Base-by-base conservation (phyloP, 2,888 invertebrate species). In the Lasioglossum marginatum region DNA sequence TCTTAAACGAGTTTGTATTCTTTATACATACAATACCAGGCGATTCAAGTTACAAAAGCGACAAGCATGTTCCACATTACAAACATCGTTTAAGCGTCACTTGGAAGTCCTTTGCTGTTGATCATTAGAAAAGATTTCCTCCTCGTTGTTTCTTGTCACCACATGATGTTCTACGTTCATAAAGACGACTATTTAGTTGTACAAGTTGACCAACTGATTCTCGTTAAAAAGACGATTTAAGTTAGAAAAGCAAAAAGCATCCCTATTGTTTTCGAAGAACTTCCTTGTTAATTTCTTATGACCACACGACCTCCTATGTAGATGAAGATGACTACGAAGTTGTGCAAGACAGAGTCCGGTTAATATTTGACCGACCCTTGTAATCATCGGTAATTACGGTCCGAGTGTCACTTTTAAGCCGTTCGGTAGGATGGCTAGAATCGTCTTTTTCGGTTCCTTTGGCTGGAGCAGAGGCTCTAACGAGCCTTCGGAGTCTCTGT, bases 401-500 rank as follows among this genome's bases (percentile, higher is more conserved):
- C 68, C 68, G 68, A 37, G 68, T 68, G 68, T 23, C 68, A 68
- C 68, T 68, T 68, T 68, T 68, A 37, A 68, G 68, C 68, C 10
- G 37, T 23, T 34, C 66, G 16, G 34, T 8, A 14, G 60, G 63
- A 63, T 14, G 19, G 37, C 68, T 0, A 0, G 34, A 10, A 23
- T 37, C 68, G 68, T 37, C 23, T 37, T 68, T 68, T 68, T 37
- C 34, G 34, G 23, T 37, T 68, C 68, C 37, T 68, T 66, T 66
- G 63, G 63, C 31, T 31, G 6, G 6, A 31, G 63, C 31, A 0
- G 68, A 34, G 34, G 6, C 37, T 23, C 79, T 80, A 89, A 87
- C 83, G 79, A 89, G 78, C 74, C 78, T 34, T 71, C 63, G 45
- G 14, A 43, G 75, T 68, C 45, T 81, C 83, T 23, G 78, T 78